Evolutionary conservation across 2,797 vertebrate species (phyloP), one percentile per base, ranked within the genome.

Genomic region (Xenopus petersii): DNA sequence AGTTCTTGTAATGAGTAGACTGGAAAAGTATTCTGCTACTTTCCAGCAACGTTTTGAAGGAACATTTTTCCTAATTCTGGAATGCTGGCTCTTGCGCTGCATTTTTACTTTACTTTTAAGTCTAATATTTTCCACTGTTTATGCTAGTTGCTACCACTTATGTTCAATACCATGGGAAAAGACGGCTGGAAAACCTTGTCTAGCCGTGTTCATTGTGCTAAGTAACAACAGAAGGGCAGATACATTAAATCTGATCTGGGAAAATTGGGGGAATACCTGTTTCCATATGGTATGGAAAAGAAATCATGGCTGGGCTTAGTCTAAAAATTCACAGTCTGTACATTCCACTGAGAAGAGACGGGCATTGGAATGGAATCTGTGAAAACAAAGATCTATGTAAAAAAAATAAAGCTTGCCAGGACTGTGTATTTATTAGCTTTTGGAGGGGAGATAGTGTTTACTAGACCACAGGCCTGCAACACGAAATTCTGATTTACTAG

Each of bases 121-220:
- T 70, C 65, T 69, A 68, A 73, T 78, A 78, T 73, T 79, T 79
- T 79, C 76, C 76, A 74, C 76, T 79, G 76, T 79, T 79, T 79
- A 79, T 70, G 46, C 76, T 79, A 66, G 76, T 70, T 58, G 2
- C 12, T 64, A 65, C 71, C 64, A 65, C 71, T 79, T 74, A 79
- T 79, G 70, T 74, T 79, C 46, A 74, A 61, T 54, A 59, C 58
- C 67, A 64, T 79, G 71, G 66, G 76, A 74, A 74, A 56, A 64
- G 54, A 54, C 48, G 70, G 54, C 55, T 79, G 67, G 76, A 74
- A 74, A 69, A 49, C 48, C 10, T 64, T 64, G 42, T 55, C 46
- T 55, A 60, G 68, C 7, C 54, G 70, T 70, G 51, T 51, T 70
- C 67, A 73, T 60, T 65, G 46, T 78, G 61, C 49, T 73, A 56